Conservation (phyloP, 2,113 vertebrate genomes). For the Nothobranchius kuhntae region DNA sequence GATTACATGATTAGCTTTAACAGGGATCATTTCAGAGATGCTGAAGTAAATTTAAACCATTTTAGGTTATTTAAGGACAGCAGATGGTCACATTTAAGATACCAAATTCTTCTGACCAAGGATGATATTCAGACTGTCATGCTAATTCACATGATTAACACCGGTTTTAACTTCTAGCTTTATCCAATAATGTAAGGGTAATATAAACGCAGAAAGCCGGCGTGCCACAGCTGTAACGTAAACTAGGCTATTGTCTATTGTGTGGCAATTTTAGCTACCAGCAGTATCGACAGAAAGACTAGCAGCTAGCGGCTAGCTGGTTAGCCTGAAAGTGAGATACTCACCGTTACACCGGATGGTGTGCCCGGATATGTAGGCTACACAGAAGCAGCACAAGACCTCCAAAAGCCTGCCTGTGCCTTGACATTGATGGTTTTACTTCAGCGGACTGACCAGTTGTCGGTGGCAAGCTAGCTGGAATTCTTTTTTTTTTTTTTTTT, state of each 20-base stretch:
- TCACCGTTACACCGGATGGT: constrained; percentile 61
- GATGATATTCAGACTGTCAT: constrained; percentile 39
- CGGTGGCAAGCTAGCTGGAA: constrained; percentile 61
- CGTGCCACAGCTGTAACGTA: background rate
- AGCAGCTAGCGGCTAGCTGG: constrained; percentile 44
- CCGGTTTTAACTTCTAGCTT: constrained; percentile 37
- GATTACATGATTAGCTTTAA: constrained; percentile 5
- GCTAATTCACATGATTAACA: constrained; percentile 59
- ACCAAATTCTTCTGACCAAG: constrained; percentile 6
- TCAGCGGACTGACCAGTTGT: constrained; percentile 35
- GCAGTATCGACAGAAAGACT: constrained; percentile 34
- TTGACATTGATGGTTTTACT: constrained; percentile 72
- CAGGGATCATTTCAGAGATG: constrained; percentile 10
- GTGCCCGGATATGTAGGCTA: constrained; percentile 33
- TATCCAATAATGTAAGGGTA: constrained; percentile 10
- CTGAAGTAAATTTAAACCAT: background rate
- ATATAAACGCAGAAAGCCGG: too few species aligned
- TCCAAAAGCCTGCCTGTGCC: constrained; percentile 45
- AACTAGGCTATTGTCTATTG: background rate
- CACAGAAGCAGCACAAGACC: constrained; percentile 56
- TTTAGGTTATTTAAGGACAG: background rate
- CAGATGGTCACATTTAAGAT: background rate
- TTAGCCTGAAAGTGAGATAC: constrained; percentile 52
- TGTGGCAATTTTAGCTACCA: background rate
- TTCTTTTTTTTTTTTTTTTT: constrained; percentile 51